phyloP scores from a whole-genome alignment of 2,797 vertebrate genomes.

The Schizopygopsis malacanthus region DNA sequence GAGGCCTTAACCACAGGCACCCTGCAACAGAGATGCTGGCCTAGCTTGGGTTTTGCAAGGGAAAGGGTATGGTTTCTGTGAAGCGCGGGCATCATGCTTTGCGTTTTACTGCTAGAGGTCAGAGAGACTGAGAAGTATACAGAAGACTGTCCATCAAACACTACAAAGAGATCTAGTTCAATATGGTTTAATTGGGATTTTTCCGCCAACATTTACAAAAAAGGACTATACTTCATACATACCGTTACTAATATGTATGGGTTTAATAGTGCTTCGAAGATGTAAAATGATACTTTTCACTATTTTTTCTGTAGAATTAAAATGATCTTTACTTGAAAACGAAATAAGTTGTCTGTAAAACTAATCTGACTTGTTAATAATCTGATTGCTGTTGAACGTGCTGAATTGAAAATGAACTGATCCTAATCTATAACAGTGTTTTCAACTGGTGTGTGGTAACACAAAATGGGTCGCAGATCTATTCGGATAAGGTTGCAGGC shows the following conservation, averaged over 20 bases:
- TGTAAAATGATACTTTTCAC: background rate
- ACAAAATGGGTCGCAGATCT: conserved; percentile 15
- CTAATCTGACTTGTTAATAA: background rate
- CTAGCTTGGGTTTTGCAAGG: conserved; percentile 8
- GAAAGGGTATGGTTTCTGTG: conserved; percentile 19
- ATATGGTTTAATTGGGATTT: background rate
- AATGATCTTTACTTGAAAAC: background rate
- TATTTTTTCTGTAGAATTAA: background rate
- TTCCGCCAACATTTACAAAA: background rate
- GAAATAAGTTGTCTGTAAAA: background rate
- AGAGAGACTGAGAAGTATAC: background rate
- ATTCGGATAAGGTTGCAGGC: background rate
- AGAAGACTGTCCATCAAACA: conserved; percentile 7
- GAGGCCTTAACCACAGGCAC: conserved; percentile 34
- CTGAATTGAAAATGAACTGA: background rate
- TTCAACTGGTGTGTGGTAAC: background rate
- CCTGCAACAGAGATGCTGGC: conserved; percentile 32
- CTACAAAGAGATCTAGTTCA: background rate
- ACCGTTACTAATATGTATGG: background rate
- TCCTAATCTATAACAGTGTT: conserved; percentile 14
- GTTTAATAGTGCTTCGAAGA: background rate
- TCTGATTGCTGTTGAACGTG: background rate
- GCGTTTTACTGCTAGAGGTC: background rate
- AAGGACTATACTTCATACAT: background rate
- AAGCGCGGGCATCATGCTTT: conserved; percentile 3